Base-by-base conservation (phyloP, 2,888 invertebrate species). In the Macropis europaea region DNA sequence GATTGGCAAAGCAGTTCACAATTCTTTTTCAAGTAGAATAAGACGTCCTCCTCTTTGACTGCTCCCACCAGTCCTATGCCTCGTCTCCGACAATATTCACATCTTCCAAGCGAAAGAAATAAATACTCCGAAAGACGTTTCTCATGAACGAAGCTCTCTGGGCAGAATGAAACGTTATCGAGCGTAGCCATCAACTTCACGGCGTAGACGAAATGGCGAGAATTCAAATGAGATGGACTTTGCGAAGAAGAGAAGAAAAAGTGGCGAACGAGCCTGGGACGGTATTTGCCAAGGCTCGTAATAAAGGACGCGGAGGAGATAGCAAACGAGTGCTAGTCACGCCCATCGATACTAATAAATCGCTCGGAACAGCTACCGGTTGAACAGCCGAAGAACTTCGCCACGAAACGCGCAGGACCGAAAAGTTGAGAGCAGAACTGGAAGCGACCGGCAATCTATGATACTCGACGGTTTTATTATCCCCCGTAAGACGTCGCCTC, bases 321-420 rank as follows among this genome's bases (percentile, higher is more conserved):
- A 63, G 66, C 28, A 38, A 72, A 69, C 69, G 73, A 76, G 73
- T 67, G 59, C 43, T 50, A 63, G 73, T 61, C 76, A 74, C 76
- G 74, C 76, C 76, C 76, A 74, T 68, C 74, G 70, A 74, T 74
- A 71, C 57, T 57, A 64, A 74, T 76, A 75, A 64, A 63, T 76
- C 70, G 62, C n/a, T 36, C n/a, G 28, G 24, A 26, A n/a, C 42
- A 13, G 76, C 75, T 71, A 74, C 71, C 67, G 76, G 62, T 59
- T 30, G 43, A 54, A 59, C 59, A 36, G 45, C 67, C 30, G 24
- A 2, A 2, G 28, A 38, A 54, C 6, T 24, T 54, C 36, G 32
- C 24, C 9, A 38, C 6, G 36, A 13, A 28, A 15, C 38, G n/a
- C n/a, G n/a, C n/a, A n/a, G n/a, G 30, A 28, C 34, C 60, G 13